Base-by-base conservation (phyloP, 1,140 invertebrate genomes). In the Drosophila setifemur region DNA sequence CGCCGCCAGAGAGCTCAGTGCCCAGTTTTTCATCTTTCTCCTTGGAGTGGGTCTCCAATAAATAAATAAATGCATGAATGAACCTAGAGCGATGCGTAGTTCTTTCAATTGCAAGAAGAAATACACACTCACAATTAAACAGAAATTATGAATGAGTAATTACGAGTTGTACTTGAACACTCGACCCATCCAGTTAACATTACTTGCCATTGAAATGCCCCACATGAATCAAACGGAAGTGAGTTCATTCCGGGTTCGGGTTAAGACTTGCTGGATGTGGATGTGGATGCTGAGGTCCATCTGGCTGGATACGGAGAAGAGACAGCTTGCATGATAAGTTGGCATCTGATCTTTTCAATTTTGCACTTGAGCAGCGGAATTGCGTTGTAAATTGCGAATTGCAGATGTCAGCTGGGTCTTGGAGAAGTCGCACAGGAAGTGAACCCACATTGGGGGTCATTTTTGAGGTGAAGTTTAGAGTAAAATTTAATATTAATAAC, bases 111-210 rank as follows among this genome's bases (percentile, higher is more conserved):
- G 74, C 39, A 31, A 19, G 29, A 11, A 11, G 54, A 19, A 8
- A 48, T 42, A 31, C 35, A 55, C 33, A 45, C 53, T 49, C 47
- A 23, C 75, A 87, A 87, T 87, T 88, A 82, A 86, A 66, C 57
- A 70, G 54, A 82, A 82, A 82, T 87, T 87, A 87, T 87, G 82
- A 87, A 87, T 87, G 82, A 78, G 77, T 73, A 86, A 73, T 75
- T 57, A 55, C 49, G 64, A 74, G 40, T 50, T 58, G 81, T 75
- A 73, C 67, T 76, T 60, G 75, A 79, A 53, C 57, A 70, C 49
- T 54, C 49, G 58, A 53, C 70, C 66, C 48, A 33, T 33, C 35
- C 73, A 58, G 57, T 57, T 61, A 58, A 33, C 53, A 58, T 54
- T 21, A 25, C 29, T 18, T 8, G 18, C 4, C 7, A 4, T 5